Percentiles rank a stretch among this genome's conserved stretches.
Evolutionary conservation across 2,113 vertebrate species (phyloP).

Genomic region (Spilogale gracilis): DNA sequence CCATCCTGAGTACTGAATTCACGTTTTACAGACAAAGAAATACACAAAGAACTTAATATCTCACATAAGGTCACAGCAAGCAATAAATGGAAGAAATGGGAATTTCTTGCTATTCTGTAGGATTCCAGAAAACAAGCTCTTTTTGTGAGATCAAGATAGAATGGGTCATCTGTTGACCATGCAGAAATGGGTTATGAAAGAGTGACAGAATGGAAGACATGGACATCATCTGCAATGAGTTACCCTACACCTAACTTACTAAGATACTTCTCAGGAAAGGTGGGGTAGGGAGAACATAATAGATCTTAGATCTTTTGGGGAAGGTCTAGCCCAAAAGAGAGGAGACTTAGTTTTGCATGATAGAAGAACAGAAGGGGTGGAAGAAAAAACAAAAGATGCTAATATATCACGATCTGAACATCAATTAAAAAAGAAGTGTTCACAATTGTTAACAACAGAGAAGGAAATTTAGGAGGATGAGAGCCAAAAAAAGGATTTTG

Average conservation of each 20-base stretch:
- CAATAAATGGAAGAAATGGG: background rate
- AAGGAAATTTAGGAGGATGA: background rate
- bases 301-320: background rate
- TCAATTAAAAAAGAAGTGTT: background rate
- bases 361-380: background rate
- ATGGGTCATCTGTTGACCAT: background rate
- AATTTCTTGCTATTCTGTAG: background rate
- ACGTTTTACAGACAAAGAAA: background rate
- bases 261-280: background rate
- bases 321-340: background rate
- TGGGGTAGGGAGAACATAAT: too few species aligned
- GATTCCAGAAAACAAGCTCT: background rate
- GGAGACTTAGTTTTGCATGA: background rate
- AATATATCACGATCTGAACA: background rate
- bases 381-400: background rate
- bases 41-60: background rate
- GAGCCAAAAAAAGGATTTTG: background rate
- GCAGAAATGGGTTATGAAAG: background rate
- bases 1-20: background rate
- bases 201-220: background rate
- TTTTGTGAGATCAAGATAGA: background rate
- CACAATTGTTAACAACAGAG: background rate
- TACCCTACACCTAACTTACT: background rate
- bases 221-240: background rate
- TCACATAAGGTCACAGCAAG: background rate